Evolutionary conservation across 2,888 invertebrate species (phyloP).

Genomic region (Cryptophagus acutangulus): DNA sequence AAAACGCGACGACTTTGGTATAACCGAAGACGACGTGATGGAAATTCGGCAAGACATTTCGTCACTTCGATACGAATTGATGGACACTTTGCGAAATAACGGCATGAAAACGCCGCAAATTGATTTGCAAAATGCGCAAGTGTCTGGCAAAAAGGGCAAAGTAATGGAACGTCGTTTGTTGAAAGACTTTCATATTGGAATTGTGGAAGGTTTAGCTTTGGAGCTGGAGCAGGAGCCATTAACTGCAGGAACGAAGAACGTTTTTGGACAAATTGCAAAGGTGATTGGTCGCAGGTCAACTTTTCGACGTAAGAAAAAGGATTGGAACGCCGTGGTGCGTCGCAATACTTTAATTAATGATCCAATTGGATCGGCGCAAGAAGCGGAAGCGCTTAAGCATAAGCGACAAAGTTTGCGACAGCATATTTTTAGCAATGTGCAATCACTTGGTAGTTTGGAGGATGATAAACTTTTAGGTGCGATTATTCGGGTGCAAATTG

Average conservation of each 20-base stretch:
- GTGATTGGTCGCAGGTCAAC: conserved; percentile 65
- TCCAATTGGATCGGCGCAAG: conserved; percentile 74
- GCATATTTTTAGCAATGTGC: conserved; percentile 62
- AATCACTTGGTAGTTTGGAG: conserved; percentile 61
- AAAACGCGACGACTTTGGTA: conserved; percentile 83
- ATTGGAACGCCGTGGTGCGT: conserved; percentile 81
- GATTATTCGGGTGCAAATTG: conserved; percentile 12
- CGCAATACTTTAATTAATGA: conserved; percentile 64
- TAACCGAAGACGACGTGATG: conserved; percentile 96
- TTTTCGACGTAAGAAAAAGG: conserved; percentile 57
- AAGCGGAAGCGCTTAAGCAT: conserved; percentile 58
- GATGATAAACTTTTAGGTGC: conserved; percentile 67
- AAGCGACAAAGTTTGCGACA: conserved; percentile 68
- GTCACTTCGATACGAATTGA: conserved; percentile 85
- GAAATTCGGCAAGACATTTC: conserved; percentile 97
- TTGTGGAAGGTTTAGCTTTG: conserved; percentile 75
- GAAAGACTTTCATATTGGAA: conserved; percentile 87
- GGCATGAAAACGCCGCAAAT: conserved; percentile 79
- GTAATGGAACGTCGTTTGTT: conserved; percentile 81
- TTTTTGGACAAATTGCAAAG: conserved; percentile 78
- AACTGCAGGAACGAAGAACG: conserved; percentile 63
- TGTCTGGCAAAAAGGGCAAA: conserved; percentile 77
- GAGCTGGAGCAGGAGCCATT: conserved; percentile 60
- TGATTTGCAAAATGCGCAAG: conserved; percentile 63
- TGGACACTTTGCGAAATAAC: conserved; percentile 85